Evolutionary conservation across 2,113 vertebrate species (phyloP).

Genomic region (Megaceryle torquata): DNA sequence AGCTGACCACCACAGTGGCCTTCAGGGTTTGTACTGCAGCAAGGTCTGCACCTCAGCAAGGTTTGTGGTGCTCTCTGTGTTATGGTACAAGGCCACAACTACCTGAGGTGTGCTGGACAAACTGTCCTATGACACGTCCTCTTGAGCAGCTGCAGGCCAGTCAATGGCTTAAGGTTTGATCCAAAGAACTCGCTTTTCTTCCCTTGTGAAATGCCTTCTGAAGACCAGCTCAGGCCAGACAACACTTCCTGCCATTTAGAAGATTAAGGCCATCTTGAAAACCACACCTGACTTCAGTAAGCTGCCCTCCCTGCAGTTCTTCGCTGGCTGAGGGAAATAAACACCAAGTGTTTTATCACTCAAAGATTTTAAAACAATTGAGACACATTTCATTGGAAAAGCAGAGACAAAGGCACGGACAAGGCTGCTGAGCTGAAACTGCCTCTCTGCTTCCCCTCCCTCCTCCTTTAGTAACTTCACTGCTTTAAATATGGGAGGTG

Average conservation of each 20-base stretch:
- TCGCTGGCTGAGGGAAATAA: not conserved
- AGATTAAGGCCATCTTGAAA: not conserved
- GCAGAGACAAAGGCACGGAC: not conserved
- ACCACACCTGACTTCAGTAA: not conserved
- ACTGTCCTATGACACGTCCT: accelerated
- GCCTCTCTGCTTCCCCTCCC: not conserved
- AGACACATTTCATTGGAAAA: not conserved
- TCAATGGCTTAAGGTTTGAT: not conserved
- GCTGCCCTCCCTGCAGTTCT: not conserved
- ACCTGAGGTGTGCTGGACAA: not conserved
- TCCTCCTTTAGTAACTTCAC: not conserved
- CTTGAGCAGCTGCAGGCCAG: not conserved
- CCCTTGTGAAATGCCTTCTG: not conserved
- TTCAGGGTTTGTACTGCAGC: not conserved
- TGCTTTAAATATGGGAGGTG: not conserved
- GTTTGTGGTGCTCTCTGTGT: too few species aligned
- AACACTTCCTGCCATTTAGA: not conserved
- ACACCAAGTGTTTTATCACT: not conserved
- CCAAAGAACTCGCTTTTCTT: not conserved
- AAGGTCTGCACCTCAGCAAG: not conserved
- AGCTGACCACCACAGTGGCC: not conserved
- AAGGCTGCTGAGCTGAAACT: not conserved
- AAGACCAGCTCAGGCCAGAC: not conserved
- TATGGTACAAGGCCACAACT: accelerated
- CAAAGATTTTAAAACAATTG: not conserved